Percentiles rank a stretch among this genome's conserved stretches.
Evolutionary conservation across 2,113 vertebrate species (phyloP).

Genomic region (Salvelinus namaycush): DNA sequence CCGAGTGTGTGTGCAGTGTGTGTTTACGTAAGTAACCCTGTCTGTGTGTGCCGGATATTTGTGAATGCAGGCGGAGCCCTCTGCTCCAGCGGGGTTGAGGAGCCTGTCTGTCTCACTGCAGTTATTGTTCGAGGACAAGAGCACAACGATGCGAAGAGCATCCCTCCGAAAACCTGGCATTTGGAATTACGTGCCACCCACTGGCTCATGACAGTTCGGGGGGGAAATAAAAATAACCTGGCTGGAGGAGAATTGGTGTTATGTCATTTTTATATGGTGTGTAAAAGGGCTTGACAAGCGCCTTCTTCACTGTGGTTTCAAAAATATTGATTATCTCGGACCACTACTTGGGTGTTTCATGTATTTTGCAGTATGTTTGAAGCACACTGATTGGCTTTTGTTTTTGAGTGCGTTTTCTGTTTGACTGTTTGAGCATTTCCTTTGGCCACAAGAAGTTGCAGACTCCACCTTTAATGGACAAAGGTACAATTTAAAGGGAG

Average conservation of each 20-base stretch:
- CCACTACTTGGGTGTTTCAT: not conserved
- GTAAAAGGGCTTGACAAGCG: not conserved
- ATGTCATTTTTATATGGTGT: not conserved
- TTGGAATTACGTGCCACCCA: conserved; percentile 36
- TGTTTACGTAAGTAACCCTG: conserved; percentile 4
- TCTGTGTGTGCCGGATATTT: conserved; percentile 17
- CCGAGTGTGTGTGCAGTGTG: not conserved
- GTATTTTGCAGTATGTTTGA: not conserved
- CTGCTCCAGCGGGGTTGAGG: conserved; percentile 25
- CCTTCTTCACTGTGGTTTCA: conserved; percentile 15
- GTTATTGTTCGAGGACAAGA: conserved; percentile 56
- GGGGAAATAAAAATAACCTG: conserved; percentile 45
- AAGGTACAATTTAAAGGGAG: conserved; percentile 12
- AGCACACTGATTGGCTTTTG: not conserved
- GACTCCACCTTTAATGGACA: not conserved
- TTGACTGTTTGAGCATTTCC: too few species aligned
- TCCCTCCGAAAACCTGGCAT: conserved; percentile 38
- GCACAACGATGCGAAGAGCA: conserved; percentile 39
- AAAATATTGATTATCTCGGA: not conserved
- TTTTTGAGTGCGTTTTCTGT: too few species aligned
- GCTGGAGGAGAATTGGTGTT: conserved; percentile 6
- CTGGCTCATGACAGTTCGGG: conserved; percentile 13
- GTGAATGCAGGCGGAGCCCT: conserved; percentile 21
- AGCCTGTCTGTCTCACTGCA: conserved; percentile 29
- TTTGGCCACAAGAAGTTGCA: too few species aligned